These are phyloP conservation scores for Otus sunia DNA, from an alignment of 2,113 vertebrate species.

Conservation along the genomic window DNA sequence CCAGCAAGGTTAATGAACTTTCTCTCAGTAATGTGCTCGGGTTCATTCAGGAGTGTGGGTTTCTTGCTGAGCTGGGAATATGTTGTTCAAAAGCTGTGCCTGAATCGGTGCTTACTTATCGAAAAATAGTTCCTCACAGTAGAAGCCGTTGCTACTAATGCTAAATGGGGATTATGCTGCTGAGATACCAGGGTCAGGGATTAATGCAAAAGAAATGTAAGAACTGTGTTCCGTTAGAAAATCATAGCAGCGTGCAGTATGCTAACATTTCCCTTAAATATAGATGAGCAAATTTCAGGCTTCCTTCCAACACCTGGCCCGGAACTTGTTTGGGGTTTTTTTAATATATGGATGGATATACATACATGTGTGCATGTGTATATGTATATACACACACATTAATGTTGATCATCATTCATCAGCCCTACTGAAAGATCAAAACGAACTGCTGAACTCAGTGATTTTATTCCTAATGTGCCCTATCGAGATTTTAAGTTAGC, in stretches of 20 bases:
- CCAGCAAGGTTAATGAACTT: conserved; percentile 83
- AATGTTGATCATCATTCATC: not conserved
- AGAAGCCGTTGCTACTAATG: conserved; percentile 75
- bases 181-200: conserved; percentile 75
- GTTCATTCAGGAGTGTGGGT: conserved; percentile 72
- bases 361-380: fast-evolving
- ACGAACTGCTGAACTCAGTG: not conserved
- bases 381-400: fast-evolving
- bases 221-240: conserved; percentile 51
- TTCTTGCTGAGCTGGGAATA: conserved; percentile 78
- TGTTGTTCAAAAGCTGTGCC: conserved; percentile 68
- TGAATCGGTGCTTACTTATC: conserved; percentile 74
- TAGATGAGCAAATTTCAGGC: not conserved
- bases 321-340: not conserved
- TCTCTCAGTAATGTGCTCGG: conserved; percentile 71
- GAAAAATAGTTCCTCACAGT: conserved; percentile 74
- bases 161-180: conserved; percentile 80
- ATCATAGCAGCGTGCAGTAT: not conserved
- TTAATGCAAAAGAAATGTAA: conserved; percentile 69
- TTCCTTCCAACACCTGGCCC: conserved; percentile 35
- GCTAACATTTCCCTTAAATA: not conserved
- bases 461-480: not conserved
- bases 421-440: not conserved
- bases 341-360: not conserved
- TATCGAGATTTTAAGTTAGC: not conserved